Percentiles rank a stretch among this genome's conserved stretches.
These are phyloP conservation scores for Lutjanus erythropterus DNA, from an alignment of 2,113 vertebrate species.

Conservation along the genomic window DNA sequence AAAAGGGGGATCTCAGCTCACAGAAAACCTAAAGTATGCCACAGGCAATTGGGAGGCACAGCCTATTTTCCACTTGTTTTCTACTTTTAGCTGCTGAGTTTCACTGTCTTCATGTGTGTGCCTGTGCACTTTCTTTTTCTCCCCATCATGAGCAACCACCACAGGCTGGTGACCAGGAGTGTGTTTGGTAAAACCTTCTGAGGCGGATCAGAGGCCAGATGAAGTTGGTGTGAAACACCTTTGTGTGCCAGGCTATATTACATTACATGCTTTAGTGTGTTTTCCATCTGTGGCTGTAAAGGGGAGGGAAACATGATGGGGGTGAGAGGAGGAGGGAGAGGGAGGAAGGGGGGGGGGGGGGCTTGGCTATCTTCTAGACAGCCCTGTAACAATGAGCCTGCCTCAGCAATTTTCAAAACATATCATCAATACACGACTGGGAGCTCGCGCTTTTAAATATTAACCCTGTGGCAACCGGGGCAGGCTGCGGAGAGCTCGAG, in stretches of 20 bases:
- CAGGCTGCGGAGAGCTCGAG: slow-evolving; percentile 53
- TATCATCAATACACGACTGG: slow-evolving; percentile 81
- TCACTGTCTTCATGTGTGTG: neutral
- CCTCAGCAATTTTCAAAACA: slow-evolving; percentile 84
- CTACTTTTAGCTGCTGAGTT: slow-evolving; percentile 51
- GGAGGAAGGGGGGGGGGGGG: neutral
- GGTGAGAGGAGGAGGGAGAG: neutral
- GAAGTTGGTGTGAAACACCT: slow-evolving; percentile 67
- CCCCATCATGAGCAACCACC: neutral
- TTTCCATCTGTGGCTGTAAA: slow-evolving; percentile 73
- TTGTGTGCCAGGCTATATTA: slow-evolving; percentile 66
- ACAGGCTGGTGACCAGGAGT: slow-evolving; percentile 12
- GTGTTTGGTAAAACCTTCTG: slow-evolving; percentile 10
- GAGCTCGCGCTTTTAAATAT: slow-evolving; percentile 74
- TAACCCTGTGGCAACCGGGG: slow-evolving; percentile 72
- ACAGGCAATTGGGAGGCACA: slow-evolving; percentile 55
- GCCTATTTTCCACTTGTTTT: slow-evolving; percentile 57
- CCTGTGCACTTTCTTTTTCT: neutral
- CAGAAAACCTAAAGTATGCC: slow-evolving; percentile 56
- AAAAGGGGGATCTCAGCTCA: slow-evolving; percentile 23
- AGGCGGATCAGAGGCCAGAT: slow-evolving; percentile 59
- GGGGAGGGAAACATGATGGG: slow-evolving; percentile 6
- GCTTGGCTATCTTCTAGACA: slow-evolving; percentile 70
- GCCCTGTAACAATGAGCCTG: slow-evolving; percentile 80
- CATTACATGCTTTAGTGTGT: slow-evolving; percentile 77